Evolutionary conservation across 2,113 vertebrate species (phyloP), one percentile per base, ranked within the genome.

Genomic region (Probosciger aterrimus): DNA sequence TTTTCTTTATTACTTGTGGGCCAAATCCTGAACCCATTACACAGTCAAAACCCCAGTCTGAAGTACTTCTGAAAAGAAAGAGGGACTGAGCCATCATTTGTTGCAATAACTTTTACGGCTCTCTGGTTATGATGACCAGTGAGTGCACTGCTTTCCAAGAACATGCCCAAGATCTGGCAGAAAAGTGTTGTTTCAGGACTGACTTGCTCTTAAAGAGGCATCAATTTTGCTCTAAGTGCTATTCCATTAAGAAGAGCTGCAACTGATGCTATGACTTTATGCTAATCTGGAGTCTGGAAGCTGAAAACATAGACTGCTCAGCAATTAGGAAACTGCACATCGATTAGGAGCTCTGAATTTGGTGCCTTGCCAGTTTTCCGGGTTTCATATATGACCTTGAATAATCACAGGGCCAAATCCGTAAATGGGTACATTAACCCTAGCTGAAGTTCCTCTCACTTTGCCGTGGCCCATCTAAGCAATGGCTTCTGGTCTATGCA

Each of bases 191-290:
- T 85, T 95, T 90, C 67, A 76, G 59, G 55, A 89, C n/a, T 2
- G 11, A 41, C 84, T 96, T 94, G 41, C 71, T 91, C 70, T 91
- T 86, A 91, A 80, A 77, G 53, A 88, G 41, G 35, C 78, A 88
- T 91, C 78, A 95, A 88, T 95, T 96, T 91, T 92, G 18, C 84
- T 79, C 12, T 96, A 95, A 94, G 93, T 95, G 90, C 75, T 85
- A 85, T 96, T 96, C 94, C 90, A 94, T 96, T 95, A 93, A 96
- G 84, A 94, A 76, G 70, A 86, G 59, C 68, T 90, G 89, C 94
- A 95, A 80, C 79, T 31, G 63, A 41, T 86, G 68, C 37, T 92
- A 80, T 52, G 70, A 86, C 75, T 95, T 93, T 92, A 92, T 86
- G 64, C 33, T 94, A 92, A 87, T 87, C 44, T 82, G 59, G 47